Base-by-base conservation (phyloP, 2,888 invertebrate genomes). In the Ptilodon capucinus region DNA sequence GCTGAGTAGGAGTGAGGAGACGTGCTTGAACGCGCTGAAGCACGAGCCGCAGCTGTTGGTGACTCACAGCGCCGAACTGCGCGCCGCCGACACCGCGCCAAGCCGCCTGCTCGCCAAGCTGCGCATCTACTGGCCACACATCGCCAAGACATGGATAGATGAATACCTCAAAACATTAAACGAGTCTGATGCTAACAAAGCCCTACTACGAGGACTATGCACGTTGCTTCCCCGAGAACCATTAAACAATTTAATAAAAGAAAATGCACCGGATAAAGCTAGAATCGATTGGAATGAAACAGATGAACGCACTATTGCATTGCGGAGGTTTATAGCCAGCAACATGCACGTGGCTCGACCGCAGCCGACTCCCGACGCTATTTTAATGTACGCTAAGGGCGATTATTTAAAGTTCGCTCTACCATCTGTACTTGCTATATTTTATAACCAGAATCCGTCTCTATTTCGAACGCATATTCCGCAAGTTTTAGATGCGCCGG, bases 281-380 rank as follows among this genome's bases (percentile, higher is more conserved):
- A 83, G 81, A 71, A 76, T 86, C 46, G 68, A 81, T 56, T 82
- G 82, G 79, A 69, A 64, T 41, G 62, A 68, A 34, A 63, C 70
- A 16, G 73, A 86, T 51, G 79, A 80, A 58, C 53, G 72, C 30
- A 57, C 68, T 40, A 64, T 86, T 7, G 76, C 73, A 53, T 52
- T 85, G 28, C 80, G 79, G 42, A 78, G 77, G 51, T 54, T 71
- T 51, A 71, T 88, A 41, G 83, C 85, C 25, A 81, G 80, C 63
- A 79, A 74, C 36, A 86, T 89, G 86, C 81, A 85, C 54, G 60
- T 72, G 17, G 75, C 81, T 14, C 76, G 87, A 17, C 88, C 86
- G 6, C 80, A 81, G 44, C 76, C 79, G 11, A 48, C 64, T n/a
- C 74, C 81, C 6, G 75, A 81, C 28, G 51, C 63, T 4, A 59